Conservation (phyloP, 2,888 invertebrate genomes). For the Auanema sp. region DNA sequence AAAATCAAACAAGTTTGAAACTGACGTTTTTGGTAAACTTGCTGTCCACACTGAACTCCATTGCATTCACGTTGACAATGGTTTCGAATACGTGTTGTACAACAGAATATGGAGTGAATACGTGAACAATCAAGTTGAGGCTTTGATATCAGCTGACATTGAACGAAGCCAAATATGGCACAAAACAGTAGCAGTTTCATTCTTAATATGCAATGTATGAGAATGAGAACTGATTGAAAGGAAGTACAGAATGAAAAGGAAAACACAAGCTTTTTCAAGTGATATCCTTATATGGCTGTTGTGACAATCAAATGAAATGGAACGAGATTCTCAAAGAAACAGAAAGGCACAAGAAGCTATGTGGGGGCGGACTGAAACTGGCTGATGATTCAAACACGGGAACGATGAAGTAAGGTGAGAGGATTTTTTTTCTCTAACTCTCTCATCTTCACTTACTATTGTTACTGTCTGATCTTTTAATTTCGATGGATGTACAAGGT, state of each 20-base stretch:
- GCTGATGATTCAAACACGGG: not conserved
- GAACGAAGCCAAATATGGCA: not conserved
- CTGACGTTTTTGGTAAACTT: conserved; percentile 37
- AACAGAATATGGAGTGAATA: conserved; percentile 43
- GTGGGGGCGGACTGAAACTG: conserved; percentile 6
- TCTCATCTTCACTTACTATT: no score
- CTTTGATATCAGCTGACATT: conserved; percentile 7
- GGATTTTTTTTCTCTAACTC: no score
- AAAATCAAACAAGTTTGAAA: not conserved
- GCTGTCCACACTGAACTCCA: conserved; percentile 30
- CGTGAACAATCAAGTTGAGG: conserved; percentile 30
- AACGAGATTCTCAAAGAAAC: not conserved
- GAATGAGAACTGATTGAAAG: not conserved
- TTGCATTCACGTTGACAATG: conserved; percentile 40
- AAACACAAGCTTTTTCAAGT: no score
- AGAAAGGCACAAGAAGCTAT: not conserved
- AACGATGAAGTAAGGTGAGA: conserved; percentile 5
- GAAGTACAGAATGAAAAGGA: no score
- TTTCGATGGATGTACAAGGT: no score
- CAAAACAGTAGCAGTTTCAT: conserved; percentile 4
- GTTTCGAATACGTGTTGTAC: conserved; percentile 40
- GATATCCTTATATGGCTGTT: no score
- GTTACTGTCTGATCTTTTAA: no score
- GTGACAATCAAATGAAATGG: conserved; percentile 1
- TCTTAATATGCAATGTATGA: conserved; percentile 2